A percentile compares a stretch with the other conserved stretches of the same genome.
Conservation (phyloP, 2,888 invertebrate species). For the Synanthedon andrenaeformis region DNA sequence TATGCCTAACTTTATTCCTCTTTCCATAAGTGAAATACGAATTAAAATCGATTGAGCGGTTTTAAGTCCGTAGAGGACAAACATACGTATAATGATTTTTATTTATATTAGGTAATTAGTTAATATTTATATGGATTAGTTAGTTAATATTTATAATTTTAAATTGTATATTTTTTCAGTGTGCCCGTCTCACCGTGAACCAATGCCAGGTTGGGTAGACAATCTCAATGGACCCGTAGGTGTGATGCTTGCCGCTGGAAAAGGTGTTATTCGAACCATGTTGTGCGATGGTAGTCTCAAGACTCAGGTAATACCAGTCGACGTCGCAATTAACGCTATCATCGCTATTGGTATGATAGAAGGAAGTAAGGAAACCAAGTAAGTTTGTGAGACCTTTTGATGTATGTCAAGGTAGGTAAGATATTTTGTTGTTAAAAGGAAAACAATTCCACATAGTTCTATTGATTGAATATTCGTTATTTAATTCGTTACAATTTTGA, state of each 20-base stretch:
- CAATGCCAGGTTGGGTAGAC: constrained; percentile 90
- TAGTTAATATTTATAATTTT: too few relatives aligned
- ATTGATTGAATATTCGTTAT: not conserved
- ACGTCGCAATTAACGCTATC: constrained; percentile 82
- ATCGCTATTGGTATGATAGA: constrained; percentile 79
- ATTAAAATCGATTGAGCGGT: too few relatives aligned
- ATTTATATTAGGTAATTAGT: too few relatives aligned
- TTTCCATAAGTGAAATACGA: too few relatives aligned
- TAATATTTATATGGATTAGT: too few relatives aligned
- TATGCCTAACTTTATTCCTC: too few relatives aligned
- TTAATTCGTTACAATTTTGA: not conserved
- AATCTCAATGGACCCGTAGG: constrained; percentile 92
- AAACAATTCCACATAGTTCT: too few relatives aligned
- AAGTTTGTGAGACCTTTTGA: constrained; percentile 10
- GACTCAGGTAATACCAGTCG: constrained; percentile 83
- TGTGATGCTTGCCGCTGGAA: constrained; percentile 82
- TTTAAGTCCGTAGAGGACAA: too few relatives aligned
- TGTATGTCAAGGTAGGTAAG: too few relatives aligned
- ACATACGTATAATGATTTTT: too few relatives aligned
- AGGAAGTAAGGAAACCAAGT: constrained; percentile 61
- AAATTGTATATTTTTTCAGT: constrained; percentile 21
- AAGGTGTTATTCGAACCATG: constrained; percentile 89
- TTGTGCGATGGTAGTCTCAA: constrained; percentile 75
- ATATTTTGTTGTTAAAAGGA: not conserved
- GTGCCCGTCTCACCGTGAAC: constrained; percentile 71